A percentile compares a stretch with the other conserved stretches of the same genome.
phyloP scores from a whole-genome alignment of 1,140 invertebrate genomes.

The Drosophila saltans region DNA sequence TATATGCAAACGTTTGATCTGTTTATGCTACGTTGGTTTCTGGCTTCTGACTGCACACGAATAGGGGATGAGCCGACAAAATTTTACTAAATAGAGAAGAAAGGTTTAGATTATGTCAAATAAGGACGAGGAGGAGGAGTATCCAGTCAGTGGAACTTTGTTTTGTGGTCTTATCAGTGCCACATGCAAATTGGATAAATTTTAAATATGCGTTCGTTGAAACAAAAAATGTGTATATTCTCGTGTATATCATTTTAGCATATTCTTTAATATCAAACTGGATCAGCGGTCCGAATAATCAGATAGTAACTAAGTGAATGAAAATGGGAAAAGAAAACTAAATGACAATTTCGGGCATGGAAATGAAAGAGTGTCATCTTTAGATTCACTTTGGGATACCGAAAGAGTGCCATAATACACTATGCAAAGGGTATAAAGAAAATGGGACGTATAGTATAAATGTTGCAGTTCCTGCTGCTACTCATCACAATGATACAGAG shows the following conservation, averaged over 20 bases:
- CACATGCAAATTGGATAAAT: constrained; percentile 60
- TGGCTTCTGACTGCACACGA: constrained; percentile 39
- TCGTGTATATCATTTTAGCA: neutral
- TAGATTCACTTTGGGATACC: too few relatives aligned
- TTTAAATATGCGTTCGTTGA: constrained; percentile 38
- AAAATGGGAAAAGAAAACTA: too few relatives aligned
- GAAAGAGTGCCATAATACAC: neutral
- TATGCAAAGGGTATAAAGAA: neutral
- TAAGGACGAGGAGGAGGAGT: neutral
- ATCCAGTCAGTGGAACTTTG: constrained; percentile 6
- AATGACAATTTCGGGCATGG: too few relatives aligned
- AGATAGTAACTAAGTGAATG: too few relatives aligned
- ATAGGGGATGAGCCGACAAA: neutral
- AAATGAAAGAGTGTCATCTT: too few relatives aligned
- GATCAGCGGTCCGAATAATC: too few relatives aligned
- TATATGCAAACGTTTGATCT: constrained; percentile 73
- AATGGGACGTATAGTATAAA: constrained; percentile 28
- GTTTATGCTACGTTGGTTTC: constrained; percentile 60
- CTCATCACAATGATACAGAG: constrained; percentile 35
- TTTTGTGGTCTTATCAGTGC: constrained; percentile 52
- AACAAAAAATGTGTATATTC: too few relatives aligned
- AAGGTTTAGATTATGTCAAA: constrained; percentile 4
- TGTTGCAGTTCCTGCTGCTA: constrained; percentile 24
- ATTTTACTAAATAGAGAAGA: neutral
- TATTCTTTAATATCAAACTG: neutral